Evolutionary conservation across 2,888 invertebrate species (phyloP).

Genomic region (Gnatocerus cornutus): DNA sequence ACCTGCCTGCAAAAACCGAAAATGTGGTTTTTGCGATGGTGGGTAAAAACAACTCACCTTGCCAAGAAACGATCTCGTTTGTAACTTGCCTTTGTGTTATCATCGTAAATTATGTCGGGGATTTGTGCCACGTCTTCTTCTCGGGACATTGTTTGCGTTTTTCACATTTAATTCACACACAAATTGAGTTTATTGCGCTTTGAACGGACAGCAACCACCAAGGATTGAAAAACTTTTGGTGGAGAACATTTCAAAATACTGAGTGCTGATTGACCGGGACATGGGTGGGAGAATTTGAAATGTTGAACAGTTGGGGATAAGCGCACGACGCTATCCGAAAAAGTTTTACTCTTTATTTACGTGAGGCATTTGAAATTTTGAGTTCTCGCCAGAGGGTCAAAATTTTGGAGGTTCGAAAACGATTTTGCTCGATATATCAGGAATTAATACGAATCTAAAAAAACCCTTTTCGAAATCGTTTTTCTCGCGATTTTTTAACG

Average conservation of each 20-base stretch:
- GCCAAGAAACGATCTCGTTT: slow-evolving; percentile 90
- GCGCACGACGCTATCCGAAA: slow-evolving; percentile 16
- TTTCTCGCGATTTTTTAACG: too few relatives aligned
- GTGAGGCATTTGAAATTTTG: too few relatives aligned
- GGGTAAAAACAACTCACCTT: slow-evolving; percentile 77
- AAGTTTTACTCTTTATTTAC: neutral
- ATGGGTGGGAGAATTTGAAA: slow-evolving; percentile 8
- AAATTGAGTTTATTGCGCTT: slow-evolving; percentile 12
- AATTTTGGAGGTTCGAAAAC: too few relatives aligned
- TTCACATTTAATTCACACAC: slow-evolving; percentile 7
- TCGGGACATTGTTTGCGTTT: slow-evolving; percentile 62
- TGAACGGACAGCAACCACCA: slow-evolving; percentile 25
- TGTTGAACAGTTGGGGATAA: slow-evolving; percentile 29
- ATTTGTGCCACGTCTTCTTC: slow-evolving; percentile 72
- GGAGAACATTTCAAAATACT: slow-evolving; percentile 35
- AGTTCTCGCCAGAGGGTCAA: too few relatives aligned
- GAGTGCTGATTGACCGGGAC: slow-evolving; percentile 9
- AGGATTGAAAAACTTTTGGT: slow-evolving; percentile 39
- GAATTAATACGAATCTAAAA: too few relatives aligned
- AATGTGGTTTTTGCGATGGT: slow-evolving; percentile 7
- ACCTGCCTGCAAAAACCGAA: slow-evolving; percentile 81
- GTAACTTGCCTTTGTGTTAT: slow-evolving; percentile 83
- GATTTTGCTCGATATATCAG: too few relatives aligned
- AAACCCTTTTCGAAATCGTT: too few relatives aligned
- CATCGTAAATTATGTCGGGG: slow-evolving; percentile 89